Evolutionary conservation across 2,113 vertebrate genomes (phyloP).

Genomic region (Noturus placidus): DNA sequence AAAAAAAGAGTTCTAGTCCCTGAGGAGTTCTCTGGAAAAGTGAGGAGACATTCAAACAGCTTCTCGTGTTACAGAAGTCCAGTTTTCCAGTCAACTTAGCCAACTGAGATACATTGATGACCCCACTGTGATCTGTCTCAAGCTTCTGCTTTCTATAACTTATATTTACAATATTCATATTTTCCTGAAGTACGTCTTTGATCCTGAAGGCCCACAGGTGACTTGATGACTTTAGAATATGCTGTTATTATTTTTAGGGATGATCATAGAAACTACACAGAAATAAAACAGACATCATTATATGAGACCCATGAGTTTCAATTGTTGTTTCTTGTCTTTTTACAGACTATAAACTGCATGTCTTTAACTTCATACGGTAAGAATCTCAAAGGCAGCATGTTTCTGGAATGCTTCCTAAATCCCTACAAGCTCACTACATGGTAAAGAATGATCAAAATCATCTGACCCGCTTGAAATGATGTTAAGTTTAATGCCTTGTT

Average conservation of each 20-base stretch:
- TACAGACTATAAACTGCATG: background rate
- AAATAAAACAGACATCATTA: background rate
- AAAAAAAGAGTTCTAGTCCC: constrained; percentile 65
- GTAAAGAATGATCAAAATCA: background rate
- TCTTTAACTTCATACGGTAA: background rate
- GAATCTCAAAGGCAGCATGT: background rate
- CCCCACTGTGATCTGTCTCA: background rate
- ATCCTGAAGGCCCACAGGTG: background rate
- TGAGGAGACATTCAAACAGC: constrained; percentile 66
- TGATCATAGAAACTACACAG: background rate
- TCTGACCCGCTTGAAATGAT: background rate
- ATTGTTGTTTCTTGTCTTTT: background rate
- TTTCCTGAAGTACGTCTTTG: background rate
- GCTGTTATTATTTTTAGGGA: background rate
- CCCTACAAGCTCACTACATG: background rate
- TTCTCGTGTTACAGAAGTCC: constrained; percentile 63
- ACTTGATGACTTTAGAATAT: constrained; percentile 1
- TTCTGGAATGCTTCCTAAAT: constrained; percentile 6
- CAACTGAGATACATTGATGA: constrained; percentile 26
- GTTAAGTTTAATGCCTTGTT: background rate
- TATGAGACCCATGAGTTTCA: background rate
- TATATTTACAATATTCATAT: background rate
- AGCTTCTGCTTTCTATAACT: constrained; percentile 21
- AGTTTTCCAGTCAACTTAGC: constrained; percentile 58
- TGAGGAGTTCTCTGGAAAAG: constrained; percentile 37